Conservation (phyloP, 2,113 vertebrate species). For the Mandrillus leucophaeus region DNA sequence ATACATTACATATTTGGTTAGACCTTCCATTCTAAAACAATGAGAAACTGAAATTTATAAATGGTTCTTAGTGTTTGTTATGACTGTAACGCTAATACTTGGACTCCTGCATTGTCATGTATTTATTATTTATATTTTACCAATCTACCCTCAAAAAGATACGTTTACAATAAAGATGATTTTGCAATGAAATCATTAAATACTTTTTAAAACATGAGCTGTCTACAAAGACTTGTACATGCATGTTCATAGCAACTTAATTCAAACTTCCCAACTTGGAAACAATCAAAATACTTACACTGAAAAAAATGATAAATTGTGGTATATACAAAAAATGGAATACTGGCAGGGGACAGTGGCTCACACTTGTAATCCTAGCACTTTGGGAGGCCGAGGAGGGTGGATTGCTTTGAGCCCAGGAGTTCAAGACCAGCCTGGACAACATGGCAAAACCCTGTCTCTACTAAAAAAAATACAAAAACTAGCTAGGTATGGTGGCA, state of each 20-base stretch:
- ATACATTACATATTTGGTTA: neutral
- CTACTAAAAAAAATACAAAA: too few species aligned
- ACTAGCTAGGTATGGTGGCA: too few species aligned
- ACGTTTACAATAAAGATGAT: neutral
- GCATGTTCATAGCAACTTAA: neutral
- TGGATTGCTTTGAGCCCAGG: too few species aligned
- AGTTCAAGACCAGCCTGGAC: too few species aligned
- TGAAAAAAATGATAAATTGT: neutral
- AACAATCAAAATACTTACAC: neutral
- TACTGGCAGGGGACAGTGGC: too few species aligned
- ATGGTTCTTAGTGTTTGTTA: neutral
- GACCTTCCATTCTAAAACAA: slow-evolving; percentile 1
- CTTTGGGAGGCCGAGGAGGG: too few species aligned
- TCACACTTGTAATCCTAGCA: too few species aligned
- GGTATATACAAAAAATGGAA: neutral
- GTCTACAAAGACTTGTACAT: neutral
- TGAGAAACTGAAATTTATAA: neutral
- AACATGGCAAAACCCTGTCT: too few species aligned
- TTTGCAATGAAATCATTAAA: slow-evolving; percentile 3
- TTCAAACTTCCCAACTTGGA: neutral
- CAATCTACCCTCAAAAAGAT: neutral
- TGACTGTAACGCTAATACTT: neutral
- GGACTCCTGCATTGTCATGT: neutral
- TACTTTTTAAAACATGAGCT: neutral
- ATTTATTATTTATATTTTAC: neutral